Evolutionary conservation across 2,113 vertebrate species (phyloP).

Genomic region (Eptesicus fuscus): DNA sequence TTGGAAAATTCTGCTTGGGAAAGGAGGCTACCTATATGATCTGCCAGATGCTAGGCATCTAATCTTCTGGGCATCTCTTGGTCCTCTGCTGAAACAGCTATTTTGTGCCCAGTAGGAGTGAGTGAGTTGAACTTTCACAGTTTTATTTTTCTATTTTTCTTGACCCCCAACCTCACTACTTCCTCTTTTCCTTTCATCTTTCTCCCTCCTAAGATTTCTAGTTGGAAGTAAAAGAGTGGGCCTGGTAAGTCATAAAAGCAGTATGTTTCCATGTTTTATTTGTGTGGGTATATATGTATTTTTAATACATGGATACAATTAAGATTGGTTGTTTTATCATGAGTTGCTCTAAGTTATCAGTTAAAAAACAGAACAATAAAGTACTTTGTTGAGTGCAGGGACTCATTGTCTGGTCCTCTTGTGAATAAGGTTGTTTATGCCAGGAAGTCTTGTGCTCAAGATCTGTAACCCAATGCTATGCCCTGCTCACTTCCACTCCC

Average conservation of each 20-base stretch:
- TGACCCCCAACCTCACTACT: neutral
- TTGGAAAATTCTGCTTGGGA: neutral
- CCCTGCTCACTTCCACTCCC: slow-evolving; percentile 46
- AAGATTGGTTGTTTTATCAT: slow-evolving; percentile 34
- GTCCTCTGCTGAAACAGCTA: neutral
- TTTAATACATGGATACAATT: neutral
- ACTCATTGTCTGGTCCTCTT: slow-evolving; percentile 38
- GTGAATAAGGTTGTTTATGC: slow-evolving; percentile 65
- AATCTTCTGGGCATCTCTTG: neutral
- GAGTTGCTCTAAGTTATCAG: slow-evolving; percentile 48
- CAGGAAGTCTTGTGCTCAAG: slow-evolving; percentile 57
- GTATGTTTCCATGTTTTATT: neutral
- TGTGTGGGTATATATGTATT: neutral
- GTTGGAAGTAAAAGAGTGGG: slow-evolving; percentile 27
- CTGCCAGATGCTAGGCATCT: slow-evolving; percentile 2
- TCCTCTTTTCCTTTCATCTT: slow-evolving; percentile 19
- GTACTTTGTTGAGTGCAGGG: slow-evolving; percentile 42
- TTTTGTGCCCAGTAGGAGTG: slow-evolving; percentile 22
- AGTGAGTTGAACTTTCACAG: neutral
- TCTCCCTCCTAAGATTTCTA: slow-evolving; percentile 37
- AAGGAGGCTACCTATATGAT: neutral
- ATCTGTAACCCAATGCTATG: slow-evolving; percentile 51
- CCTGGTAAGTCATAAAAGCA: neutral
- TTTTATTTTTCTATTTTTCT: slow-evolving; percentile 18
- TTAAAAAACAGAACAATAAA: slow-evolving; percentile 57